phyloP scores from a whole-genome alignment of 2,888 invertebrate species.

The Baronia brevicornis region DNA sequence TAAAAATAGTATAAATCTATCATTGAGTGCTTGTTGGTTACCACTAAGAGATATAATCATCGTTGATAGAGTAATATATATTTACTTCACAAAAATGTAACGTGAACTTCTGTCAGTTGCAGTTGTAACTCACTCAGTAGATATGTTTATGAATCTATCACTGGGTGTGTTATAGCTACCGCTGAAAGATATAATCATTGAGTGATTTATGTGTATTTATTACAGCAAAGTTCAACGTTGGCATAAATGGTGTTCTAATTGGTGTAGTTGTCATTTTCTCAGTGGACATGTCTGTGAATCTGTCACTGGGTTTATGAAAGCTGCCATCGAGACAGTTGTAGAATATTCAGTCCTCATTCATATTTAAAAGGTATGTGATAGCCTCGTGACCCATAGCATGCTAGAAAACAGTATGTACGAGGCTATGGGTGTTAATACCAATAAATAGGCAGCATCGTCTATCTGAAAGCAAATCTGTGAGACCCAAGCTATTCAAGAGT shows the following conservation, averaged over 20 bases:
- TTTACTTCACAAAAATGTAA: too few relatives aligned
- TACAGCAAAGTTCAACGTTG: constrained; percentile 17
- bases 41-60: not conserved
- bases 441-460: too few relatives aligned
- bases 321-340: too few relatives aligned
- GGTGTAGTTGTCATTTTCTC: constrained; percentile 1
- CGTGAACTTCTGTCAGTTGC: too few relatives aligned
- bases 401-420: too few relatives aligned
- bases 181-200: constrained; percentile 1
- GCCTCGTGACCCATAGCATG: not conserved
- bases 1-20: too few relatives aligned
- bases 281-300: constrained; percentile 22
- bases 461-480: too few relatives aligned
- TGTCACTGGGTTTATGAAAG: constrained; percentile 28
- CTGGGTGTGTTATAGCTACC: constrained; percentile 7
- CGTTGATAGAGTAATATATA: too few relatives aligned
- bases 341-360: constrained; percentile 17
- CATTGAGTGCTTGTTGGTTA: constrained; percentile 21
- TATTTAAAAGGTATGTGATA: constrained; percentile 19
- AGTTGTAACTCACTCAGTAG: constrained; percentile 20
- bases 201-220: constrained; percentile 17
- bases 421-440: too few relatives aligned
- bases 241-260: constrained; percentile 1
- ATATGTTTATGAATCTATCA: constrained; percentile 20
- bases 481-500: too few relatives aligned